A percentile compares a stretch with the other conserved stretches of the same genome.
These are phyloP conservation scores for Himalopsyche kuldschensis DNA, from an alignment of 2,888 invertebrate species.

Conservation along the genomic window DNA sequence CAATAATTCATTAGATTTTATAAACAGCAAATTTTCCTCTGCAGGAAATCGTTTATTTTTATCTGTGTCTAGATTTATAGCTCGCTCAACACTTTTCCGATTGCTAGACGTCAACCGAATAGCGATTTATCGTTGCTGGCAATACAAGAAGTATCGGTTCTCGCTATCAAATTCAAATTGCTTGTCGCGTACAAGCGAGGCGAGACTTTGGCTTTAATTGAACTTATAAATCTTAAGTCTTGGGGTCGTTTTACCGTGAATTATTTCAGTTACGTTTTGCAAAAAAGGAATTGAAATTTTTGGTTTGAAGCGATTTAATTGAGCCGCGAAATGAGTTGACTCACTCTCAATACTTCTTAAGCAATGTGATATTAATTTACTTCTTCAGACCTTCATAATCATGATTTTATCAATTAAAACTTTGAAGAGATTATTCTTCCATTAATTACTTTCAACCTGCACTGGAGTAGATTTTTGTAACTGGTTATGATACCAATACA, in stretches of 20 bases:
- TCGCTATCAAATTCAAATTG: conserved; percentile 32
- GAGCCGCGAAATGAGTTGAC: background rate
- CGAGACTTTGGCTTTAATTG: conserved; percentile 28
- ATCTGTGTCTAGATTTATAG: background rate
- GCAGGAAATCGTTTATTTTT: background rate
- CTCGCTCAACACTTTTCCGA: conserved; percentile 32
- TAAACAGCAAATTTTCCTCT: background rate
- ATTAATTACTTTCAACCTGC: too few species aligned
- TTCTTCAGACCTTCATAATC: too few species aligned
- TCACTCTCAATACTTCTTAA: too few species aligned
- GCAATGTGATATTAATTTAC: too few species aligned
- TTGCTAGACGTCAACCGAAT: conserved; percentile 19
- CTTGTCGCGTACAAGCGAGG: conserved; percentile 26
- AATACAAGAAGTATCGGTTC: conserved; percentile 13
- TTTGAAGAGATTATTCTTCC: too few species aligned
- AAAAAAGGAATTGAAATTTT: background rate
- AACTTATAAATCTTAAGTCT: conserved; percentile 33
- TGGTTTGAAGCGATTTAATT: background rate
- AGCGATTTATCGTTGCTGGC: conserved; percentile 24
- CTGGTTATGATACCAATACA: too few species aligned
- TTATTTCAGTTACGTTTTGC: background rate
- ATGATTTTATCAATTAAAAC: too few species aligned
- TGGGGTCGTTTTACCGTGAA: background rate
- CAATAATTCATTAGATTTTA: conserved; percentile 1
- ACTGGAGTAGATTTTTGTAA: too few species aligned